phyloP scores from a whole-genome alignment of 35 echinoderm and acorn worm genomes.

The Holothuria glaberrima region DNA sequence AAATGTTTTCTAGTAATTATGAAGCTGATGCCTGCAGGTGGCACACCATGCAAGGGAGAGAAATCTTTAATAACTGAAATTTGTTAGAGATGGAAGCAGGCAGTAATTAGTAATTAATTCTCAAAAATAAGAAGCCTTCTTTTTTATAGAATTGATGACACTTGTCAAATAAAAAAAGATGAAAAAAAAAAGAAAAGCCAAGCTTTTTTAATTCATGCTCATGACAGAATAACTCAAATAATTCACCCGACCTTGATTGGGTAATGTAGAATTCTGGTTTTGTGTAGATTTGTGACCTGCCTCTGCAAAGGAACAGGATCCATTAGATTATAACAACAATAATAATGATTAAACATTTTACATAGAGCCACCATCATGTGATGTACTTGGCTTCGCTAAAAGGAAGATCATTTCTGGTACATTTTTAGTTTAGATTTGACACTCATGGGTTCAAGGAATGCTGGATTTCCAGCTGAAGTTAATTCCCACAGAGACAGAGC shows the following conservation, averaged over 20 bases:
- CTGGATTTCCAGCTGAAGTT: no score
- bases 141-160: no score
- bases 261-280: conserved; percentile 49
- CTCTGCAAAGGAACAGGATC: conserved; percentile 34
- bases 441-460: no score
- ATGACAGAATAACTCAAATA: conserved; percentile 21
- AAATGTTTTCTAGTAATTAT: no score
- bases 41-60: conserved; percentile 35
- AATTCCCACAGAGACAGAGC: no score
- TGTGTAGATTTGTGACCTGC: conserved; percentile 36
- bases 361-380: no score
- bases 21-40: no score
- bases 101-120: conserved; percentile 11
- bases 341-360: no score
- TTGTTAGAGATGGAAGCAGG: conserved; percentile 17
- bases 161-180: neutral
- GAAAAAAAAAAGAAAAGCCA: neutral
- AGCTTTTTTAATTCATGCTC: conserved; percentile 24
- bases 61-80: neutral
- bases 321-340: neutral
- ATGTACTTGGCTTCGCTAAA: no score
- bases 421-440: no score
- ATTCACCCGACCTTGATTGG: conserved; percentile 32
- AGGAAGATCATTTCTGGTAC: no score
- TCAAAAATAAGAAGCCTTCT: no score